phyloP scores from a whole-genome alignment of 2,113 vertebrate species.

The Percina caprodes region DNA sequence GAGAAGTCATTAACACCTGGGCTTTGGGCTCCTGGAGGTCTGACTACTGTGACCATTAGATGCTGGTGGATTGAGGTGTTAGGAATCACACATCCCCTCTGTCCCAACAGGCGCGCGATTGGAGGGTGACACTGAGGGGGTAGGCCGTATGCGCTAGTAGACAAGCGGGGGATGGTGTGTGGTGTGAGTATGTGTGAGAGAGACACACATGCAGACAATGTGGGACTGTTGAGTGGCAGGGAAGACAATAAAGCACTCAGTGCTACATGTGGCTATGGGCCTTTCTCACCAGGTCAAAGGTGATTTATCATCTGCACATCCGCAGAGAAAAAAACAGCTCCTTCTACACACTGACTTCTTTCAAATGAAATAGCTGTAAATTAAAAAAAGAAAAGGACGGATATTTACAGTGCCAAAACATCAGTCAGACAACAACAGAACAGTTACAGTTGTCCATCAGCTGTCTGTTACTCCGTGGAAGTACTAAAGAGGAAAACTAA shows the following conservation, averaged over 20 bases:
- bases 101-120: slow-evolving; percentile 5
- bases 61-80: slow-evolving; percentile 47
- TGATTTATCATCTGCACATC: slow-evolving; percentile 47
- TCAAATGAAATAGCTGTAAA: slow-evolving; percentile 18
- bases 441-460: slow-evolving; percentile 56
- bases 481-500: background rate
- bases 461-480: slow-evolving; percentile 13
- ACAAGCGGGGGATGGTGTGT: slow-evolving; percentile 43
- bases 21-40: slow-evolving; percentile 48
- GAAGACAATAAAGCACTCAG: slow-evolving; percentile 38
- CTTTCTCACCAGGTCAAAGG: slow-evolving; percentile 62
- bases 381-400: slow-evolving; percentile 4
- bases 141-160: background rate
- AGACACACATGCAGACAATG: slow-evolving; percentile 26
- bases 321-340: background rate
- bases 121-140: background rate
- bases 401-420: slow-evolving; percentile 31
- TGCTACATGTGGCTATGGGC: slow-evolving; percentile 35
- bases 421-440: slow-evolving; percentile 59
- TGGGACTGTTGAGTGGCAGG: slow-evolving; percentile 37
- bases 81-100: slow-evolving; percentile 51
- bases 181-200: slow-evolving; percentile 30
- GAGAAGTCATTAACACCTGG: slow-evolving; percentile 67
- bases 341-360: slow-evolving; percentile 25
- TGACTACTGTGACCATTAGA: slow-evolving; percentile 38